Percentiles rank a stretch among this genome's conserved stretches.
phyloP scores from a whole-genome alignment of 2,797 vertebrate species.

The Nothura maculosa region DNA sequence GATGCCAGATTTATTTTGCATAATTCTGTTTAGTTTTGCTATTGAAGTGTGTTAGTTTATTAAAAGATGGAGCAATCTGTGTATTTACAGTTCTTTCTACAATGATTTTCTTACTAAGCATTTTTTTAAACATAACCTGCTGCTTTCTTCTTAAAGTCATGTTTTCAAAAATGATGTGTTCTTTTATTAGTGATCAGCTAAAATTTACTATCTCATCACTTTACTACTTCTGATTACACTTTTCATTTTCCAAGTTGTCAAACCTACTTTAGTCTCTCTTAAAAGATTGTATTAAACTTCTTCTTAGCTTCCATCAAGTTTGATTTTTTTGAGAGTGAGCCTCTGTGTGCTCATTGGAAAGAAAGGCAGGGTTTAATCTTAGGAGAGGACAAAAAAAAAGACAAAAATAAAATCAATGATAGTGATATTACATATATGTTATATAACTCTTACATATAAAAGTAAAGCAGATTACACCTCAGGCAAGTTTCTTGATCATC shows the following conservation, averaged over 20 bases:
- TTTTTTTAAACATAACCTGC: neutral
- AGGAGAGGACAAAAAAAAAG: neutral
- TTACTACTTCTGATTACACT: neutral
- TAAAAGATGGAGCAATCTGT: neutral
- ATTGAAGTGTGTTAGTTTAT: neutral
- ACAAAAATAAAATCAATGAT: neutral
- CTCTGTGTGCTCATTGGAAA: neutral
- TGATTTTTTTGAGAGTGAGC: neutral
- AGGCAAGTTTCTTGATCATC: rapidly evolving
- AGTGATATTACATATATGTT: neutral
- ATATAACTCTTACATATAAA: rapidly evolving
- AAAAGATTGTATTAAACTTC: neutral
- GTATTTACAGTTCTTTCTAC: too few species aligned
- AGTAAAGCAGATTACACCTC: neutral
- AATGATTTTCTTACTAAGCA: neutral
- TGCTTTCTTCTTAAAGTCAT: neutral
- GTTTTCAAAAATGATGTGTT: neutral
- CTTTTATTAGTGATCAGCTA: neutral
- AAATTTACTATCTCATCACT: neutral
- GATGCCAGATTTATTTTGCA: neutral
- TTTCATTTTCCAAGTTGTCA: neutral
- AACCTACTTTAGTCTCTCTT: neutral
- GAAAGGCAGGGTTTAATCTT: neutral
- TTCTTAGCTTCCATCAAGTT: neutral
- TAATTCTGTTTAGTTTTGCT: neutral